Evolutionary conservation across 2,797 vertebrate species (phyloP).

Genomic region (Ispidina lecontei): DNA sequence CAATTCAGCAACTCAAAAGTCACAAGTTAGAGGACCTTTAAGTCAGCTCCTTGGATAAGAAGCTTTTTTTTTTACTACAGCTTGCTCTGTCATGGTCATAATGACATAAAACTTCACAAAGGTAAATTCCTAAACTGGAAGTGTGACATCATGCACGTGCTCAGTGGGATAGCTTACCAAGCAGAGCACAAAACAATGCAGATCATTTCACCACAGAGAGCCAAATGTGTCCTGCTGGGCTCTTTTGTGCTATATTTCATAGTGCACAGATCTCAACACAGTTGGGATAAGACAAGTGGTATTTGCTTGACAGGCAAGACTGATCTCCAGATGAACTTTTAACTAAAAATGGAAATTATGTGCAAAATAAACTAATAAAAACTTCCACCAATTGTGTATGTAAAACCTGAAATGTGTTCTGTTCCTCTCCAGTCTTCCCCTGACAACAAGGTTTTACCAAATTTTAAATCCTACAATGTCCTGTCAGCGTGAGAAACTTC

Average conservation of each 20-base stretch:
- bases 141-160: not conserved
- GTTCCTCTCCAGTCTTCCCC: not conserved
- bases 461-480: not conserved
- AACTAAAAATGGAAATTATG: not conserved
- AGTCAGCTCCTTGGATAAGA: not conserved
- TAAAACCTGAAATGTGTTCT: not conserved
- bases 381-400: not conserved
- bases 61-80: not conserved
- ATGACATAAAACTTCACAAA: not conserved
- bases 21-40: not conserved
- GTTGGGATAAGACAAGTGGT: not conserved
- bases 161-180: not conserved
- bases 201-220: not conserved
- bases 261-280: not conserved
- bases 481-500: not conserved
- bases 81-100: not conserved
- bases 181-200: not conserved
- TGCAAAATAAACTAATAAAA: not conserved
- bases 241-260: not conserved
- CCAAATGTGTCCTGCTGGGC: not conserved
- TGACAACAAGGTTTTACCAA: not conserved
- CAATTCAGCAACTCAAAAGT: not conserved
- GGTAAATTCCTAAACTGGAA: not conserved
- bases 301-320: not conserved
- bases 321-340: not conserved